Evolutionary conservation across 2,797 vertebrate species (phyloP), one percentile per base, ranked within the genome.

Genomic region (Acipenser transmontanus): DNA sequence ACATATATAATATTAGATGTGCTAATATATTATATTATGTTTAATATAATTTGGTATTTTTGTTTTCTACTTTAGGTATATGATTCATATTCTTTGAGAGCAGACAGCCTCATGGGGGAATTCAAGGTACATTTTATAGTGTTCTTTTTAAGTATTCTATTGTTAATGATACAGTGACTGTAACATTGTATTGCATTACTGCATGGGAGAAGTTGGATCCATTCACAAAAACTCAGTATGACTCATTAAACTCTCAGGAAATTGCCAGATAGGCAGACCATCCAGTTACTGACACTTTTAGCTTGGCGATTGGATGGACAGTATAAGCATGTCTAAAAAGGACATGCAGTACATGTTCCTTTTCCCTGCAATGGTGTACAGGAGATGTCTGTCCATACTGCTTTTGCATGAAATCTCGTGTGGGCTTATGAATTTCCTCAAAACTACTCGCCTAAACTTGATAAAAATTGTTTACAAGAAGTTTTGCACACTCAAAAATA

Each of bases 81-180:
- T 78, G 84, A 91, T 69, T 84, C 87, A 11, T 86, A 70, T 73
- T 88, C 87, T 7, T 81, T 91, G 65, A 78, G 88, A 81, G 69
- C 88, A 47, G 87, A 90, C 74, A 87, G 85, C 77, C 77, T 89
- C 60, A 71, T 89, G 63, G 88, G 88, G 69, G 88, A 89, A 69
- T 90, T 89, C 70, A 90, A 91, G 85, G 89, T 91, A 76, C 50
- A 62, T n/a, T 9, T 50, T 9, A 59, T 12, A 5, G 48, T n/a
- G 11, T 17, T 12, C 51, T 7, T 8, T 63, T 50, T 12, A 10
- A 34, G 47, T 56, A 56, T 61, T 47, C 20, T 14, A 14, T 56
- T 11, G 7, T 65, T 56, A 14, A 65, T 56, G 9, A 7, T 57
- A n/a, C 14, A 13, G 54, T n/a, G 54, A 11, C 11, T 13, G 12